phyloP scores from a whole-genome alignment of 2,888 invertebrate species.

The Hydroisotoma schaefferi region DNA sequence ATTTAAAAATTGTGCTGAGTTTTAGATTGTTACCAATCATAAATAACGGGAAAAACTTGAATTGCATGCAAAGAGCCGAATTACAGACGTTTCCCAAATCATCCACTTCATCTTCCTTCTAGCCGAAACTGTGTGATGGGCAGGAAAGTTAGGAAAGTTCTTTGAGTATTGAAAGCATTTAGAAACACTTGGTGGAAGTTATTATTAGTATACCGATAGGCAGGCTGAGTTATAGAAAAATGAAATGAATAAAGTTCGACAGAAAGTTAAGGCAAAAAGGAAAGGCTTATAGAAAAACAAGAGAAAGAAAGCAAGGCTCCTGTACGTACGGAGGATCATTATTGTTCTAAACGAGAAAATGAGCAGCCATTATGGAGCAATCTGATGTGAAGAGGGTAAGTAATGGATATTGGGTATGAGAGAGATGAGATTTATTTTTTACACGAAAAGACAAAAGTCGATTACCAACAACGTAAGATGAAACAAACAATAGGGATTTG shows the following conservation, averaged over 20 bases:
- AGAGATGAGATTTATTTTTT: neutral
- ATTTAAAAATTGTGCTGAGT: too few species aligned
- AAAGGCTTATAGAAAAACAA: neutral
- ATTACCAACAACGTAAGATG: neutral
- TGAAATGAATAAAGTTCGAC: neutral
- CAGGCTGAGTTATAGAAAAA: too few species aligned
- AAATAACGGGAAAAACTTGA: neutral
- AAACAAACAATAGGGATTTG: slow-evolving; percentile 3
- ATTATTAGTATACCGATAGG: too few species aligned
- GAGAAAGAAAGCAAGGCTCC: neutral
- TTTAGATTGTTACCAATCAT: too few species aligned
- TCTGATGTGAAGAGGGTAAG: neutral
- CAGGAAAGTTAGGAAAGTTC: too few species aligned
- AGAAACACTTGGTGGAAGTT: too few species aligned
- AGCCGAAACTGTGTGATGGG: neutral
- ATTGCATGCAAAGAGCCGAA: slow-evolving; percentile 3
- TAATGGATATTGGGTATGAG: neutral
- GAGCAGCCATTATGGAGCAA: neutral
- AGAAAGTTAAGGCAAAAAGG: neutral
- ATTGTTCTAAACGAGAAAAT: neutral
- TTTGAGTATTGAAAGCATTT: too few species aligned
- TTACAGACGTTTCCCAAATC: neutral
- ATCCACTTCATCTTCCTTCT: slow-evolving; percentile 1
- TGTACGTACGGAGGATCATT: neutral
- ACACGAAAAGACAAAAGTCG: neutral